Evolutionary conservation across 2,797 vertebrate genomes (phyloP).

Genomic region (Thaleichthys pacificus): DNA sequence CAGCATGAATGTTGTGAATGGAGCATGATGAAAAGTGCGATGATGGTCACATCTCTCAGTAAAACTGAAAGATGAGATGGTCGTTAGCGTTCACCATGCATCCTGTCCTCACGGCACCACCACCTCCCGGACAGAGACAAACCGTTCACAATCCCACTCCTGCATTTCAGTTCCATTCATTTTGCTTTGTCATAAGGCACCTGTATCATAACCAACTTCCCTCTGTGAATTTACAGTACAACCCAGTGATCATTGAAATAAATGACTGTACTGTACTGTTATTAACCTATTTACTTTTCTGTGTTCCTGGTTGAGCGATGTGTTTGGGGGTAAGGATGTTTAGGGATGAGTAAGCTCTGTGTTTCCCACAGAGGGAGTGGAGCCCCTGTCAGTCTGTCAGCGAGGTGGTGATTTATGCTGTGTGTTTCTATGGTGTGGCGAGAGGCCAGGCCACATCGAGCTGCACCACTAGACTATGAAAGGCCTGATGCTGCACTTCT

Average conservation of each 20-base stretch:
- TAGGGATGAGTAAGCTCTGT: slow-evolving; percentile 17
- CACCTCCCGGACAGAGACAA: background rate
- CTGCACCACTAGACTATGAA: slow-evolving; percentile 61
- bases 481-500: slow-evolving; percentile 26
- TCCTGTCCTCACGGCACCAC: background rate
- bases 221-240: background rate
- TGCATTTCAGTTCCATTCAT: slow-evolving; percentile 44
- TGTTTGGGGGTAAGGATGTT: background rate
- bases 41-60: background rate
- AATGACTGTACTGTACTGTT: background rate
- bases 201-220: background rate
- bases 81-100: background rate
- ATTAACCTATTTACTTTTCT: background rate
- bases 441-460: slow-evolving; percentile 33
- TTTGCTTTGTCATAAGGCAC: background rate
- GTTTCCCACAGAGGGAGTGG: slow-evolving; percentile 30
- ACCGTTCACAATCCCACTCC: slow-evolving; percentile 37
- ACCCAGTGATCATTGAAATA: too few species aligned
- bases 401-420: slow-evolving; percentile 11
- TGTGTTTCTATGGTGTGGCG: slow-evolving; percentile 1
- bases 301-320: background rate
- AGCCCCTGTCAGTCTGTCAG: slow-evolving; percentile 25
- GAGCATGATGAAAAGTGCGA: background rate
- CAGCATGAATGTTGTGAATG: background rate
- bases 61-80: background rate